These are phyloP conservation scores for Bujurquina vittata DNA, from an alignment of 2,113 vertebrate species.

Conservation along the genomic window DNA sequence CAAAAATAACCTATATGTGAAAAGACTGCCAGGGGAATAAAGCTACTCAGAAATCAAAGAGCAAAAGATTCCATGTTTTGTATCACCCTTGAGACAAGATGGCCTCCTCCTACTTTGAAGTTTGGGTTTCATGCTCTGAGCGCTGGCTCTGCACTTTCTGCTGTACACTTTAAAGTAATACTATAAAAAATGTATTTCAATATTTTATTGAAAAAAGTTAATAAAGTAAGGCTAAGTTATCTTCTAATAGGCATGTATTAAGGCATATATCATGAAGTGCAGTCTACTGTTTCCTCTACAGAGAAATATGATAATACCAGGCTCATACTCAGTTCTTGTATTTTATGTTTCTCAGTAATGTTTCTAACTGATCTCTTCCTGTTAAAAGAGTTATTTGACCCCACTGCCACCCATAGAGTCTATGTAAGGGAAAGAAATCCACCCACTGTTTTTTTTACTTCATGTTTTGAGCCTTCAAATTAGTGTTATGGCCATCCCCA, in stretches of 20 bases:
- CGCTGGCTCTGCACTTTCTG: neutral
- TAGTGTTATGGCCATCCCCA: neutral
- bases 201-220: neutral
- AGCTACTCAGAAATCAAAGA: neutral
- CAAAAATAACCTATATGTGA: too few relatives aligned
- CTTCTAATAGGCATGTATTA: neutral
- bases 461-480: neutral
- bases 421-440: neutral
- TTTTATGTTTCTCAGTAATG: too few relatives aligned
- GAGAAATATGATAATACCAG: neutral
- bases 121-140: neutral
- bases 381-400: neutral
- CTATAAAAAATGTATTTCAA: neutral
- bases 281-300: neutral
- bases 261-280: neutral
- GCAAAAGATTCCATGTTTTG: neutral
- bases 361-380: too few relatives aligned
- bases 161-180: accelerated
- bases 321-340: neutral
- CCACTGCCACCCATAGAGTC: neutral
- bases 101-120: neutral
- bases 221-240: neutral
- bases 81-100: neutral
- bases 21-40: too few relatives aligned
- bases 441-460: neutral